These are phyloP conservation scores for Mustela erminea DNA, from an alignment of 2,797 vertebrate genomes.

Conservation along the genomic window DNA sequence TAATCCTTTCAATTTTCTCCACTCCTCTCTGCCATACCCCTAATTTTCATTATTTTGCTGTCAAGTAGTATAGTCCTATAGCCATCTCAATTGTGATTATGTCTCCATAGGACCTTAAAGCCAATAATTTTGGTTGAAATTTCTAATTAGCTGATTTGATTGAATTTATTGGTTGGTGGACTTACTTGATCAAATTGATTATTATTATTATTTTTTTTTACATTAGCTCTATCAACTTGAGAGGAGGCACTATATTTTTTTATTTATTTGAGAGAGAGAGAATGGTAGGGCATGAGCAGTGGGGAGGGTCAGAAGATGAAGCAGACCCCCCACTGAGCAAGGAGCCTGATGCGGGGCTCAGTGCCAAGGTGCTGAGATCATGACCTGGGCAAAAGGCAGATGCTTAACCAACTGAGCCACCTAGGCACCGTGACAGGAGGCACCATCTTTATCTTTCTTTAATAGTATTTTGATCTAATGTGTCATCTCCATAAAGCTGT, in stretches of 20 bases:
- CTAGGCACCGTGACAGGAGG: no score
- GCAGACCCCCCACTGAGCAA: no score
- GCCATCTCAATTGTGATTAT: background rate
- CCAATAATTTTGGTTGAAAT: background rate
- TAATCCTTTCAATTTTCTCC: background rate
- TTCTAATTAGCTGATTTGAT: background rate
- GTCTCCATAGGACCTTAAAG: background rate
- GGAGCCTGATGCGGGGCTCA: no score
- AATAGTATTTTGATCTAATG: background rate
- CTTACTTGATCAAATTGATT: background rate
- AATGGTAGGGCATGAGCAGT: no score
- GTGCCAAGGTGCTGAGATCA: no score
- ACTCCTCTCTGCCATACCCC: background rate
- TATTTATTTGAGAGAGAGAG: no score
- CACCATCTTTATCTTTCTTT: background rate
- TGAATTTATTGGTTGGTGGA: background rate
- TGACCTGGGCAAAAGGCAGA: no score
- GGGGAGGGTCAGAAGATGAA: no score
- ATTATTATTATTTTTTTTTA: background rate
- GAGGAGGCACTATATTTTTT: background rate
- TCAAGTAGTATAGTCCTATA: background rate
- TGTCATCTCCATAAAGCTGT: background rate
- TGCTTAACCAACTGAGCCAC: no score
- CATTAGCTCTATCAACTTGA: background rate
- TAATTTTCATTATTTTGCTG: background rate